These are phyloP conservation scores for Pinna nobilis DNA, from an alignment of 1,140 invertebrate genomes.

Conservation along the genomic window DNA sequence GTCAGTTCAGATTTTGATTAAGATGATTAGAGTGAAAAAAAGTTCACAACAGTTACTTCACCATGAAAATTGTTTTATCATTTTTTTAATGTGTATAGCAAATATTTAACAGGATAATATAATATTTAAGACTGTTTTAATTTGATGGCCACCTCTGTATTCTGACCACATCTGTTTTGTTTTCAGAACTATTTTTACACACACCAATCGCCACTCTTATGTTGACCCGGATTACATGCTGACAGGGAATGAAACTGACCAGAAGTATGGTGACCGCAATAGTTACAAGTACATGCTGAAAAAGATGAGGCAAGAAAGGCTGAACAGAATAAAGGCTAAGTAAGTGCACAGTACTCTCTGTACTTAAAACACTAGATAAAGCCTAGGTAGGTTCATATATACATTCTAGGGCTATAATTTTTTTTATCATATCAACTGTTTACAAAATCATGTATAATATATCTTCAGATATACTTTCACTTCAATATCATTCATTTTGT, in stretches of 20 bases:
- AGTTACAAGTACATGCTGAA: constrained; percentile 65
- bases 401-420: not conserved
- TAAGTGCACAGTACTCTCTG: constrained; percentile 29
- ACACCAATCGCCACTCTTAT: constrained; percentile 67
- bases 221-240: constrained; percentile 73
- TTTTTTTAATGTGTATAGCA: no score
- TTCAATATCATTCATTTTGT: no score
- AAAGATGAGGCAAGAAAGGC: constrained; percentile 60
- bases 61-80: no score
- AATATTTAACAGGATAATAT: not conserved
- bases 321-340: constrained; percentile 59
- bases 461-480: no score
- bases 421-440: no score
- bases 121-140: not conserved
- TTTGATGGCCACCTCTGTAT: no score
- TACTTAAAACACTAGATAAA: not conserved
- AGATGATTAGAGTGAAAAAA: not conserved
- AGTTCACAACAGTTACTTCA: no score
- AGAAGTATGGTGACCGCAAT: constrained; percentile 56
- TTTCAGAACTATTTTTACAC: constrained; percentile 71
- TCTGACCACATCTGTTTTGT: not conserved
- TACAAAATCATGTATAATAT: no score
- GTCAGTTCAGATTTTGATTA: no score
- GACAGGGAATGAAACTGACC: constrained; percentile 62
- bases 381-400: not conserved